Percentiles rank a stretch among this genome's conserved stretches.
Evolutionary conservation across 2,888 invertebrate genomes (phyloP).

Genomic region (Eledona agricola): DNA sequence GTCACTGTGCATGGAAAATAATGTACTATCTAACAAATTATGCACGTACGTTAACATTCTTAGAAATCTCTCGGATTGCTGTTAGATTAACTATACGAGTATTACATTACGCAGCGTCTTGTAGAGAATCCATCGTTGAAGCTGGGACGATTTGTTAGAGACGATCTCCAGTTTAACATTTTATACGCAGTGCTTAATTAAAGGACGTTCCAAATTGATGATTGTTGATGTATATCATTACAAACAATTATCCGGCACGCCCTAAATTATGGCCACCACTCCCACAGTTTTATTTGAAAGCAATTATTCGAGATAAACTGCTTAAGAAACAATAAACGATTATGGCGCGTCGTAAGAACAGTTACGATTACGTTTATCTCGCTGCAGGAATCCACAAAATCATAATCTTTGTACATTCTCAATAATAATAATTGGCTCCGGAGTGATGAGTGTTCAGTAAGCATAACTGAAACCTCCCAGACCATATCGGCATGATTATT

Average conservation of each 20-base stretch:
- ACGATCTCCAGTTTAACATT: no score
- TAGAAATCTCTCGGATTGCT: no score
- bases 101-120: no score
- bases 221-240: conserved; percentile 31
- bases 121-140: no score
- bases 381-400: conserved; percentile 21
- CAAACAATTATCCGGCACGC: conserved; percentile 33
- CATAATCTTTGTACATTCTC: conserved; percentile 29
- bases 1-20: no score
- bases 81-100: no score
- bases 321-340: conserved; percentile 24
- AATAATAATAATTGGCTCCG: conserved; percentile 32
- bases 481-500: conserved; percentile 36
- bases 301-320: conserved; percentile 25
- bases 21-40: no score
- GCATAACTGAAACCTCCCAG: conserved; percentile 35
- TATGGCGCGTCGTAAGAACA: conserved; percentile 2
- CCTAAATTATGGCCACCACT: conserved; percentile 26
- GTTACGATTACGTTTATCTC: conserved; percentile 22
- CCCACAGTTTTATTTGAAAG: conserved; percentile 23
- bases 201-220: conserved; percentile 15
- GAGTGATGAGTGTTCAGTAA: conserved; percentile 36
- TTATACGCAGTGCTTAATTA: conserved; percentile 15
- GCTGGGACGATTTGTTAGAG: no score
- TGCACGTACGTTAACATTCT: no score